Evolutionary conservation across 2,888 invertebrate genomes (phyloP), one percentile per base, ranked within the genome.

Genomic region (Slavum lentiscoides): DNA sequence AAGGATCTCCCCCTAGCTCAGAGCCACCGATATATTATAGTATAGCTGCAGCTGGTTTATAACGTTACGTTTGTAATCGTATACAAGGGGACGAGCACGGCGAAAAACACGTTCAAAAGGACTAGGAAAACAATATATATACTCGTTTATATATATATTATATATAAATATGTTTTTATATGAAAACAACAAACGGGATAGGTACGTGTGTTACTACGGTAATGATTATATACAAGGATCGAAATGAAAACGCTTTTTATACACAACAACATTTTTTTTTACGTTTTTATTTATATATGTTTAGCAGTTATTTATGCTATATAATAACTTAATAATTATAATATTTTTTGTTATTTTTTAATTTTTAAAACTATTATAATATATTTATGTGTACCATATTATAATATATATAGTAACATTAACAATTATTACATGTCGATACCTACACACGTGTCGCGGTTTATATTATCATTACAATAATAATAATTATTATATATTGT

Each of bases 301-400:
- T 77, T 72, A 80, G 80, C 80, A 70, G 69, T 80, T 80, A 80
- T 80, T 80, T 30, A 30, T 30, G 30, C 80, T 64, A 72, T 80
- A 80, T 72, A 80, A 80, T 80, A 80, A 80, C 80, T 80, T 80
- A 80, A 80, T 80, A 70, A 70, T 70, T 70, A 72, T 74, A 74
- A 75, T 75, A 67, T 67, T 66, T 66, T 17, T 73, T 67, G n/a
- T n/a, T n/a, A n/a, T 74, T 66, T 66, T 17, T 72, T 67, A 6
- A 9, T 72, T 69, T 53, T 74, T 37, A 77, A 72, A 64, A 72
- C 70, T 72, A 80, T 80, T 53, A 55, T n/a, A n/a, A n/a, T n/a
- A n/a, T 55, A 74, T 74, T 53, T 61, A 58, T 72, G 80, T 80
- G 80, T 80, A 80, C 70, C 80, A 55, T 68, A 2, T 30, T 30